phyloP scores from a whole-genome alignment of 2,888 invertebrate genomes.

The Mantis religiosa region DNA sequence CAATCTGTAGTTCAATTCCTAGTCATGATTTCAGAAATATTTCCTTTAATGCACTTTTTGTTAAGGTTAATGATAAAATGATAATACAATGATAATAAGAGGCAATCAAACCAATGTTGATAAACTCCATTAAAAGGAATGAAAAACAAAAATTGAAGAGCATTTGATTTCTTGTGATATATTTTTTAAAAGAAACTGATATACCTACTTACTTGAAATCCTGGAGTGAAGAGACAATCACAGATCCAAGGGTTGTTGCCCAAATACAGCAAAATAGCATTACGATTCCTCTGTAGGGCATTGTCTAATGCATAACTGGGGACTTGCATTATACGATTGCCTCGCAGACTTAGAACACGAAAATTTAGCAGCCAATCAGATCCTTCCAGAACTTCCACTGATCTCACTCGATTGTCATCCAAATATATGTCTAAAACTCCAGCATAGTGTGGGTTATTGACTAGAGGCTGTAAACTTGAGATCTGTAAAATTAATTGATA shows the following conservation, averaged over 20 bases:
- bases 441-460: constrained; percentile 62
- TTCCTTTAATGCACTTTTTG: too few relatives aligned
- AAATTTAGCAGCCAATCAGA: constrained; percentile 75
- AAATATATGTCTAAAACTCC: constrained; percentile 68
- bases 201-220: constrained; percentile 56
- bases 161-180: too few relatives aligned
- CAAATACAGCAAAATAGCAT: constrained; percentile 64
- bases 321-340: constrained; percentile 68
- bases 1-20: too few relatives aligned
- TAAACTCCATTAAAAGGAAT: too few relatives aligned
- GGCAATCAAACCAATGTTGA: too few relatives aligned
- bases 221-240: constrained; percentile 74
- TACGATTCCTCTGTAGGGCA: constrained; percentile 66
- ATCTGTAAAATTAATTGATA: constrained; percentile 48
- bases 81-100: too few relatives aligned
- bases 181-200: background rate
- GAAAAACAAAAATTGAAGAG: too few relatives aligned
- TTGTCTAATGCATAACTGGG: constrained; percentile 78
- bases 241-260: constrained; percentile 80
- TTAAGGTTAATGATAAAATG: too few relatives aligned
- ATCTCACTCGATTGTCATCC: constrained; percentile 68
- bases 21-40: too few relatives aligned
- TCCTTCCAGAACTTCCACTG: constrained; percentile 66
- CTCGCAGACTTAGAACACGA: constrained; percentile 69
- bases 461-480: constrained; percentile 56